Evolutionary conservation across 1,140 invertebrate genomes (phyloP), one percentile per base, ranked within the genome.

Genomic region (Heliothis subflexa): DNA sequence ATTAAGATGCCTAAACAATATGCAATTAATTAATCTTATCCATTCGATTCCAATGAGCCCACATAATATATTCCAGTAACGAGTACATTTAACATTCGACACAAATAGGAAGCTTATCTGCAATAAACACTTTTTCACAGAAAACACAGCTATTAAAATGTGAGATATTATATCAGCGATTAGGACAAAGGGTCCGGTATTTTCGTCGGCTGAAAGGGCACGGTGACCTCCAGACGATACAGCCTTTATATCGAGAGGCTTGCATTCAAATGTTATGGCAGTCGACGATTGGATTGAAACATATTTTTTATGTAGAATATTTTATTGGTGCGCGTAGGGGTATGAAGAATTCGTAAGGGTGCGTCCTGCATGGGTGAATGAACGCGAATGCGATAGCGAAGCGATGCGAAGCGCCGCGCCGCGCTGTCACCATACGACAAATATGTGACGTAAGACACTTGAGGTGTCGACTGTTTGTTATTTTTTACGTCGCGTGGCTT

Each of bases 241-340:
- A 12, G 66, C 7, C 21, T n/a, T 70, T n/a, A 28, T 70, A 70
- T 70, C 21, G 66, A 52, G 47, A 28, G 21, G 47, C 49, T 70
- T 25, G 66, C 66, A 70, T 70, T 52, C 18, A 28, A 70, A 70
- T 70, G 40, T 66, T 47, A 66, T n/a, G 16, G 16, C 18, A 47
- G 62, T 45, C 9, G 2, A n/a, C 33, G n/a, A 21, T 55, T 55
- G 18, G 14, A 18, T 5, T 11, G 54, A 18, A 55, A 9, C 54
- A 21, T 40, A 0, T 40, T 40, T 40, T 40, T 40, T 7, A 40
- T 40, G 3, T 40, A 5, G 3, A 40, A 40, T 40, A 40, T 40
- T 40, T 5, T 7, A 40, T 40, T 0, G 33, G 33, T 40, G 5
- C 21, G 2, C 21, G 21, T 25, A 1, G 21, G 21, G 21, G 21